A percentile compares a stretch with the other conserved stretches of the same genome.
These are phyloP conservation scores for Semotilus atromaculatus DNA, from an alignment of 2,797 vertebrate genomes.

Conservation along the genomic window DNA sequence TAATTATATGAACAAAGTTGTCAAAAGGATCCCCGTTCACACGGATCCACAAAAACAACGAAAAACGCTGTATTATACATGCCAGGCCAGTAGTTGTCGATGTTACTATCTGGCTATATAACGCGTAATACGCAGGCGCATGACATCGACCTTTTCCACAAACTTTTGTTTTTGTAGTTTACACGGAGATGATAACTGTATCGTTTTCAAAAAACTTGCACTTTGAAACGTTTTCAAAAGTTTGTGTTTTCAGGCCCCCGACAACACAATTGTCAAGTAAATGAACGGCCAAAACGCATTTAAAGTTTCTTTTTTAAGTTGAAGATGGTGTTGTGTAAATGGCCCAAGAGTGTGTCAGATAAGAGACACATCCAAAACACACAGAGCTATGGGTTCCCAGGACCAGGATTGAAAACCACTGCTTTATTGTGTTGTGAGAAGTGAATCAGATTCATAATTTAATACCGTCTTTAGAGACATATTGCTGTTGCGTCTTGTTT, in stretches of 20 bases:
- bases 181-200: too few relatives aligned
- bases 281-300: neutral
- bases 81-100: neutral
- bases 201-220: neutral
- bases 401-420: neutral
- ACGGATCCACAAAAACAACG: neutral
- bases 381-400: neutral
- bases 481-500: neutral
- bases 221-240: neutral
- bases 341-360: neutral
- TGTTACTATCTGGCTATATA: neutral
- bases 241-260: neutral
- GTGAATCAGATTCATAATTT: neutral
- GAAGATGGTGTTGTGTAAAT: neutral
- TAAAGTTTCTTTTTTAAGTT: neutral
- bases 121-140: neutral
- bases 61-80: neutral
- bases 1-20: neutral
- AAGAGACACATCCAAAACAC: neutral
- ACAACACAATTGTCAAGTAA: neutral
- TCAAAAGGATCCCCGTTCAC: neutral
- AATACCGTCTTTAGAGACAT: neutral
- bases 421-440: neutral
- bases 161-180: too few relatives aligned
- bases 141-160: neutral